Base-by-base conservation (phyloP, 2,113 vertebrate genomes). In the Pao palembangensis region DNA sequence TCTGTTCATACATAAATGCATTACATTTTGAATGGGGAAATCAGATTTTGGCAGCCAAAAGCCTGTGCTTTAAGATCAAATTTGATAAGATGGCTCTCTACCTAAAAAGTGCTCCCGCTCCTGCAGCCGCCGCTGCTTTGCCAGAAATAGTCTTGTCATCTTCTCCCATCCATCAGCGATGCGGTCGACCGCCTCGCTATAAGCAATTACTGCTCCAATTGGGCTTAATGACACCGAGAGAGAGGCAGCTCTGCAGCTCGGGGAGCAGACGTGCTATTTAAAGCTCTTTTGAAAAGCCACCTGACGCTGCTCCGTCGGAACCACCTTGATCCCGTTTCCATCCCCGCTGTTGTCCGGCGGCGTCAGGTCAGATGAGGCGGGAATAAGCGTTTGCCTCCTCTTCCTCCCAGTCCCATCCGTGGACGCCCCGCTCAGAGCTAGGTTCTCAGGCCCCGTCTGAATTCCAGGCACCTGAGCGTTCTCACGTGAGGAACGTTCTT, bases 131-230 rank as follows among this genome's bases (percentile, higher is more conserved):
- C 25, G 56, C 53, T 53, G 55, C 71, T 54, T 25, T 16, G 44
- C 73, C 78, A 73, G 73, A 87, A 79, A 85, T 78, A 79, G 73
- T 83, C 59, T 71, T 49, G 59, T 65, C 47, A 51, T 79, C 70
- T 75, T 42, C 62, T 79, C 78, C 81, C 58, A 85, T 84, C 79
- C 74, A 73, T 86, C 84, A 84, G 70, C 1, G 67, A 58, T 57
- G 66, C 64, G 82, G 81, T 83, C 77, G 82, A 87, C 82, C 83
- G 78, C 79, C 52, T 81, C 64, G 58, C 82, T 78, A 84, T 77
- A 82, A 85, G 87, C 84, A 83, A 88, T 88, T 86, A 87, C 79
- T 43, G 67, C 79, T 81, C 79, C 81, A 80, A 85, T 81, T 85
- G 82, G 78, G 78, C 75, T 81, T 88, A 88, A 89, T 85, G 83